Evolutionary conservation across 2,113 vertebrate species (phyloP).

Genomic region (Sinocyclocheilus anshuiensis): DNA sequence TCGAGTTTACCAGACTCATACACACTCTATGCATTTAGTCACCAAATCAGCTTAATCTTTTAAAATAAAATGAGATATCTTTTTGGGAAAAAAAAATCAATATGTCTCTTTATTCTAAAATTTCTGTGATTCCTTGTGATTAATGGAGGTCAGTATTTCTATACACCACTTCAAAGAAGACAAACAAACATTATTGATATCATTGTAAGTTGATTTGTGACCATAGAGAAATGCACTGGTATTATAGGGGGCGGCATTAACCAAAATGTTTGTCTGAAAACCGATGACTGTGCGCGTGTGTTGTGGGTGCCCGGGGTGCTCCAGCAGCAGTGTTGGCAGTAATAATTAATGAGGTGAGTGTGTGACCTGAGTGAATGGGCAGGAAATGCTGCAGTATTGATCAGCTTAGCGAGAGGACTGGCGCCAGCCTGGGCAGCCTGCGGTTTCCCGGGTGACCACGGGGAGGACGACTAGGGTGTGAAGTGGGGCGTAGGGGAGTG

Average conservation of each 20-base stretch:
- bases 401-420: slow-evolving; percentile 84
- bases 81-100: background rate
- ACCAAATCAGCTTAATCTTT: background rate
- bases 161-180: background rate
- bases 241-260: background rate
- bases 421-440: slow-evolving; percentile 94
- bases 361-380: slow-evolving; percentile 98
- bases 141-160: background rate
- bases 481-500: slow-evolving; percentile 70
- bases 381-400: slow-evolving; percentile 99
- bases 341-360: slow-evolving; percentile 98
- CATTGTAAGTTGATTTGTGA: background rate
- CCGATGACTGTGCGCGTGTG: slow-evolving; percentile 18
- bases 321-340: slow-evolving; percentile 89
- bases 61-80: slow-evolving; percentile 2
- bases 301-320: slow-evolving; percentile 76
- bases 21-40: background rate
- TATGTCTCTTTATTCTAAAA: slow-evolving; percentile 2
- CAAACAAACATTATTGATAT: slow-evolving; percentile 2
- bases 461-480: slow-evolving; percentile 62
- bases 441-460: slow-evolving; percentile 87
- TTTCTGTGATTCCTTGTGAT: background rate
- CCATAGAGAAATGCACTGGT: background rate
- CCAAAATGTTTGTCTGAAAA: background rate
- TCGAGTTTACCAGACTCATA: background rate